These are phyloP conservation scores for Thermophis baileyi DNA, from an alignment of 2,113 vertebrate genomes.

Conservation along the genomic window DNA sequence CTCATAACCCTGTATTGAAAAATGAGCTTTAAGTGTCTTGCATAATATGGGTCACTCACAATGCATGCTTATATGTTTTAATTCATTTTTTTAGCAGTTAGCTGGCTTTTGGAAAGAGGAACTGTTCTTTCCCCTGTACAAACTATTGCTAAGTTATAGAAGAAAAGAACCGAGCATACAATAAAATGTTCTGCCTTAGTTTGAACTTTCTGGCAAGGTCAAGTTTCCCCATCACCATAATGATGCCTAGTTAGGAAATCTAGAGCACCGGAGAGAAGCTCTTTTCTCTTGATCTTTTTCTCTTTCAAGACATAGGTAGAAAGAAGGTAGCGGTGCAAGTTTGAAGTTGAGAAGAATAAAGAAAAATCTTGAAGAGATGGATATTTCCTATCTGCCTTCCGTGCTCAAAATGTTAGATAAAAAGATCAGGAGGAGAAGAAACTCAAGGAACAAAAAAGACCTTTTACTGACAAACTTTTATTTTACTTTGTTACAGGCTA, in stretches of 20 bases:
- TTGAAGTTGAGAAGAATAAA: conserved; percentile 10
- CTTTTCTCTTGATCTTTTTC: conserved; percentile 61
- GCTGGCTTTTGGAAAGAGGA: conserved; percentile 45
- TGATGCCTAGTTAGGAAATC: conserved; percentile 66
- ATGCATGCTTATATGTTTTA: conserved; percentile 49
- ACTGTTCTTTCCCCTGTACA: background rate
- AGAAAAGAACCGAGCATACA: conserved; percentile 38
- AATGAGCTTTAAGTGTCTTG: conserved; percentile 17
- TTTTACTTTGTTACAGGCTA: conserved; percentile 41
- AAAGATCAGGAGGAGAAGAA: conserved; percentile 30
- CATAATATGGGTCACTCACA: conserved; percentile 49
- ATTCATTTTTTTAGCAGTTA: conserved; percentile 44
- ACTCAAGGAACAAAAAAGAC: conserved; percentile 24
- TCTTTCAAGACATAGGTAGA: conserved; percentile 50
- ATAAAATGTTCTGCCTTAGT: conserved; percentile 51
- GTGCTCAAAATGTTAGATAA: conserved; percentile 38
- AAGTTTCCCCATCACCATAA: conserved; percentile 58
- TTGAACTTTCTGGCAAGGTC: conserved; percentile 62
- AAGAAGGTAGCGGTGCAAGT: background rate
- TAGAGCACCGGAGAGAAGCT: conserved; percentile 45
- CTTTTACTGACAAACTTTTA: conserved; percentile 25
- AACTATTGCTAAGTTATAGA: conserved; percentile 37
- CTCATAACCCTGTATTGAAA: conserved; percentile 27
- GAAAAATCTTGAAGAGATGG: conserved; percentile 31
- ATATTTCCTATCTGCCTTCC: conserved; percentile 46